phyloP scores from a whole-genome alignment of 2,113 vertebrate genomes.

The Nycticebus coucang region DNA sequence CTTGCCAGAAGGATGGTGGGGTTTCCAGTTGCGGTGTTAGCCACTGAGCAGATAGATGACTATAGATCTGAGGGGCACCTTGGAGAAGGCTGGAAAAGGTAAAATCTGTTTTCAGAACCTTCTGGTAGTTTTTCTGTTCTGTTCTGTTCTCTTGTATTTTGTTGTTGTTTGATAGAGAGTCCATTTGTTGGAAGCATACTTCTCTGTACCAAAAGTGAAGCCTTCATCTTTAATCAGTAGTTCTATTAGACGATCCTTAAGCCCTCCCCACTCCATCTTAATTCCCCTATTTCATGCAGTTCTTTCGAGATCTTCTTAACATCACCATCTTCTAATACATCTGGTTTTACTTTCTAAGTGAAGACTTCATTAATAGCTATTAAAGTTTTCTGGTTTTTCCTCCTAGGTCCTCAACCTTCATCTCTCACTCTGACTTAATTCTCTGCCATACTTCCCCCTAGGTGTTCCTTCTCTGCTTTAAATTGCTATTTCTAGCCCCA shows the following conservation, averaged over 20 bases:
- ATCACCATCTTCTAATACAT: conserved; percentile 14
- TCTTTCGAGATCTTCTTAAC: conserved; percentile 40
- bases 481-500: conserved; percentile 68
- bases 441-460: conserved; percentile 12
- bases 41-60: background rate
- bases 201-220: background rate
- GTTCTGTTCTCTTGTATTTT: background rate
- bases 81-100: background rate
- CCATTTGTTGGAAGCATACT: background rate
- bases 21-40: background rate
- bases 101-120: background rate
- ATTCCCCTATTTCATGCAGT: background rate
- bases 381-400: conserved; percentile 57
- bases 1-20: background rate
- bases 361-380: conserved; percentile 66
- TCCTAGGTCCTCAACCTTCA: conserved; percentile 37
- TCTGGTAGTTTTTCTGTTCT: background rate
- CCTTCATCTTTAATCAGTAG: background rate
- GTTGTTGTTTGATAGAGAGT: background rate
- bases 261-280: background rate
- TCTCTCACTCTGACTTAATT: conserved; percentile 52
- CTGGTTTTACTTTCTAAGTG: conserved; percentile 55
- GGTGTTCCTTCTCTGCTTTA: conserved; percentile 56
- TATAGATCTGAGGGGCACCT: background rate
- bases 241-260: background rate